These are phyloP conservation scores for Paramormyrops hopkinsi DNA, from an alignment of 2,797 vertebrate genomes.

Conservation along the genomic window DNA sequence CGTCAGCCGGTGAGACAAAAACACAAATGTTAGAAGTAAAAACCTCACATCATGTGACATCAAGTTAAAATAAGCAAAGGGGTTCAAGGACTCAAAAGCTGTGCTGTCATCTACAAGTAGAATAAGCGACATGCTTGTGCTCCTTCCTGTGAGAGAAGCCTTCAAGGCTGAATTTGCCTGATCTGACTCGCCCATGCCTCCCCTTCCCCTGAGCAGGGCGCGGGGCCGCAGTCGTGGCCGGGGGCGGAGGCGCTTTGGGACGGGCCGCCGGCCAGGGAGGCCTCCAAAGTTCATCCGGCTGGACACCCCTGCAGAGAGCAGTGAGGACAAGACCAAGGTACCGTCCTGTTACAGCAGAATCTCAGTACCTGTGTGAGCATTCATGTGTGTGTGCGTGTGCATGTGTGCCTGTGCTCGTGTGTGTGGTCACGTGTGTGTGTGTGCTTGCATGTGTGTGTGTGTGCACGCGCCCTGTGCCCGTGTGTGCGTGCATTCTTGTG, in stretches of 20 bases:
- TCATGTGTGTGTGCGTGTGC: conserved; percentile 23
- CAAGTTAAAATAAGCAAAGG: neutral
- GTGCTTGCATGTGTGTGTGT: no score
- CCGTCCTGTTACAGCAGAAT: neutral
- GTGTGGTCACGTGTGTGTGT: neutral
- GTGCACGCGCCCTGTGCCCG: no score
- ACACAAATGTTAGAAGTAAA: neutral
- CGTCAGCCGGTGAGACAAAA: conserved; percentile 69
- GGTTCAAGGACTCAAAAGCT: neutral
- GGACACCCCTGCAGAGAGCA: conserved; percentile 49
- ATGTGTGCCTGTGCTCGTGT: conserved; percentile 19
- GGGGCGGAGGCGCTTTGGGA: conserved; percentile 68
- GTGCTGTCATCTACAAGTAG: neutral
- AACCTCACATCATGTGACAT: neutral
- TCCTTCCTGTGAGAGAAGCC: neutral
- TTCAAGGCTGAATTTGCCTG: neutral
- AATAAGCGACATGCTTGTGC: neutral
- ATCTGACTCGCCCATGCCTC: neutral
- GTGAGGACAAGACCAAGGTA: conserved; percentile 6
- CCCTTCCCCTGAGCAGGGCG: neutral
- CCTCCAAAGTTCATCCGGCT: conserved; percentile 71
- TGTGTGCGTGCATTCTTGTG: no score
- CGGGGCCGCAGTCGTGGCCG: conserved; percentile 45
- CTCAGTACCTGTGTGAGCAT: conserved; percentile 7
- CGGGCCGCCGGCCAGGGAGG: conserved; percentile 64